phyloP scores from a whole-genome alignment of 92 coral and sea anemone genomes.

The Anthopleura xanthogrammica region DNA sequence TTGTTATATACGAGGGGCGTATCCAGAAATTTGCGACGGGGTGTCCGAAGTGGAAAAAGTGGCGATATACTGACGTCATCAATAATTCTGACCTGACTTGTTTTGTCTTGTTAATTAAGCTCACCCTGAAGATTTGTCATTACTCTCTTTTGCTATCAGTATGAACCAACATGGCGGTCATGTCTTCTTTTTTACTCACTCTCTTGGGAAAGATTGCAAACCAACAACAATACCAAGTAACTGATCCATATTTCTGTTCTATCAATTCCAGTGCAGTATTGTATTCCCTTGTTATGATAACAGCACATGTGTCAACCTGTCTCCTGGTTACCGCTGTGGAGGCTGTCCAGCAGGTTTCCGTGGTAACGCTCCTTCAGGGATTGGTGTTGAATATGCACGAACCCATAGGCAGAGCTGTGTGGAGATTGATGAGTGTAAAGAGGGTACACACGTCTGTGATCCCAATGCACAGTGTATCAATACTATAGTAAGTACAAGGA shows the following conservation, averaged over 20 bases:
- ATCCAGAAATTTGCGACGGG: too few relatives aligned
- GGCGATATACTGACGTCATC: too few relatives aligned
- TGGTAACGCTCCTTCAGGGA: conserved; percentile 94
- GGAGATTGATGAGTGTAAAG: conserved; percentile 88
- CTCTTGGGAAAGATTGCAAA: too few relatives aligned
- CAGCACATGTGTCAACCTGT: conserved; percentile 68
- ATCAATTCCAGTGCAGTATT: conserved; percentile 55
- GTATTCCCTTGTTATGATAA: conserved; percentile 82
- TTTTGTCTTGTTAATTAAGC: too few relatives aligned
- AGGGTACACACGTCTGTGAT: conserved; percentile 75
- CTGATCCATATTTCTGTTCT: background rate
- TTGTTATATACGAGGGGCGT: too few relatives aligned
- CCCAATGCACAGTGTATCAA: conserved; percentile 90
- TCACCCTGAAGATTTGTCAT: too few relatives aligned
- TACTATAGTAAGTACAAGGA: conserved; percentile 67
- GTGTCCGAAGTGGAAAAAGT: too few relatives aligned
- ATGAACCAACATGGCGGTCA: too few relatives aligned
- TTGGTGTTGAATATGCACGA: conserved; percentile 79
- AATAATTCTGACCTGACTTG: too few relatives aligned
- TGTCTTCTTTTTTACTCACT: too few relatives aligned
- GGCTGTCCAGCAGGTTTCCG: conserved; percentile 95
- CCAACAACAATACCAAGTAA: background rate
- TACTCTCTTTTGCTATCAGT: too few relatives aligned
- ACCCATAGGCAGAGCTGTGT: conserved; percentile 72
- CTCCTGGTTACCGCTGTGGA: conserved; percentile 95